Conservation (phyloP, 2,113 vertebrate species). For the Pomatostomus ruficeps region DNA sequence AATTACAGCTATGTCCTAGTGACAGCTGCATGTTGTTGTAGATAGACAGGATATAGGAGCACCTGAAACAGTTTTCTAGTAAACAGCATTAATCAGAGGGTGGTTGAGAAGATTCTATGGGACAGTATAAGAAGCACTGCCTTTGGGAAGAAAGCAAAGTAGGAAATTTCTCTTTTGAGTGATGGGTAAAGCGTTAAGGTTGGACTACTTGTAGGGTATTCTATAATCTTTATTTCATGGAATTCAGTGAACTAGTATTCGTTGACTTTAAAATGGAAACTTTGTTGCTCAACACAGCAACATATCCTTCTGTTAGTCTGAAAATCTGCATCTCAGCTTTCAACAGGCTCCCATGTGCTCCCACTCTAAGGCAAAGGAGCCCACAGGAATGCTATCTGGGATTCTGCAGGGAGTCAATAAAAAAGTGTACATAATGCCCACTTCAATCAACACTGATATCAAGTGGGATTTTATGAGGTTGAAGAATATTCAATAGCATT, state of each 20-base stretch:
- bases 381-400: not conserved
- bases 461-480: not conserved
- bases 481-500: not conserved
- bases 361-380: not conserved
- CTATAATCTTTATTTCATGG: not conserved
- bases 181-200: not conserved
- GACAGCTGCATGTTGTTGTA: not conserved
- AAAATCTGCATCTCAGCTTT: not conserved
- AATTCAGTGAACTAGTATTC: not conserved
- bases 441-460: not conserved
- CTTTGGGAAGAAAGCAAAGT: not conserved
- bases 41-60: not conserved
- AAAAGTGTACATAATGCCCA: not conserved
- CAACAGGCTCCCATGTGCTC: fast-evolving
- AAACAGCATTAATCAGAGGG: not conserved
- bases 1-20: not conserved
- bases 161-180: not conserved
- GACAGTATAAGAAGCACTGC: not conserved
- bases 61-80: not conserved
- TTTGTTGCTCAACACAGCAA: not conserved
- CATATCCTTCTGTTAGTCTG: not conserved
- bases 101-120: not conserved
- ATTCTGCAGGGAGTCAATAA: not conserved
- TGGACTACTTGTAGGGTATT: not conserved
- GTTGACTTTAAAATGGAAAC: not conserved